Percentiles rank a stretch among this genome's conserved stretches.
Conservation (phyloP, 2,888 invertebrate genomes). For the Deilephila porcellus region DNA sequence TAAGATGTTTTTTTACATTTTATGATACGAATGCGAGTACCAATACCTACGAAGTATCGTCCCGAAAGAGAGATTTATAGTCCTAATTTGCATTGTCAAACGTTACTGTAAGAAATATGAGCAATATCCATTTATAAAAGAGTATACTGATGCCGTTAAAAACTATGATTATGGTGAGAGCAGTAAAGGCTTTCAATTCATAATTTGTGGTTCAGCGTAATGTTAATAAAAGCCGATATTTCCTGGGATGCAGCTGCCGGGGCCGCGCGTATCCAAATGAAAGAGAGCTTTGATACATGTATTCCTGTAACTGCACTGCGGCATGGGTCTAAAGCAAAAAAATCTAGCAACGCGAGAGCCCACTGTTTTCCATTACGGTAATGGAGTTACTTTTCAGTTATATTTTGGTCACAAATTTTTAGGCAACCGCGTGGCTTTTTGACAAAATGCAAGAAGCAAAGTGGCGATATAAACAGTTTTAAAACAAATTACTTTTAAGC, state of each 20-base stretch:
- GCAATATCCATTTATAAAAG: neutral
- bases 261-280: constrained; percentile 68
- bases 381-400: constrained; percentile 75
- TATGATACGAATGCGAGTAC: no score
- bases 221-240: constrained; percentile 72
- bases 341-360: constrained; percentile 67
- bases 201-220: constrained; percentile 65
- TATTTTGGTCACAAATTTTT: constrained; percentile 68
- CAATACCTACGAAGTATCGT: no score
- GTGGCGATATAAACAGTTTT: constrained; percentile 42
- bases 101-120: neutral
- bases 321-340: constrained; percentile 67
- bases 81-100: neutral
- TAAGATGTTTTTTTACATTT: neutral
- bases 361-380: constrained; percentile 80
- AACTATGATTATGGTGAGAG: constrained; percentile 13
- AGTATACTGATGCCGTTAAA: constrained; percentile 12
- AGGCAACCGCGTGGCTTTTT: constrained; percentile 41
- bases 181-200: constrained; percentile 48
- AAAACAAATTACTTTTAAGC: constrained; percentile 35
- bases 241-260: constrained; percentile 59
- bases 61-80: neutral
- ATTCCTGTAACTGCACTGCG: constrained; percentile 79
- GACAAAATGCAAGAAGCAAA: constrained; percentile 42
- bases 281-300: constrained; percentile 78